These are phyloP conservation scores for Bombus ignitus DNA, from an alignment of 1,140 invertebrate genomes.

Conservation along the genomic window DNA sequence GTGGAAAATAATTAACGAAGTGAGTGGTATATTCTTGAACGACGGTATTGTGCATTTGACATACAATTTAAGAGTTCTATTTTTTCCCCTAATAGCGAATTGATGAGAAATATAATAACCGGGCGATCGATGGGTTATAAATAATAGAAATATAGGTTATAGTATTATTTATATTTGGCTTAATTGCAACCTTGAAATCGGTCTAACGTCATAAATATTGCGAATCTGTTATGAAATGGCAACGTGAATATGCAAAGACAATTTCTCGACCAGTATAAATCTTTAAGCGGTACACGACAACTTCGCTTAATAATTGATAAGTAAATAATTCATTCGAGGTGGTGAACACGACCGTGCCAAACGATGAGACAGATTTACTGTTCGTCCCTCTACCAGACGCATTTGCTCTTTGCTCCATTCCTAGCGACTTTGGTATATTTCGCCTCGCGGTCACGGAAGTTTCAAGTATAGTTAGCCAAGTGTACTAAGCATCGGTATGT, in stretches of 20 bases:
- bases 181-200: constrained; percentile 36
- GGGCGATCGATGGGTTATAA: not conserved
- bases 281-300: constrained; percentile 50
- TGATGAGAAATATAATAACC: not conserved
- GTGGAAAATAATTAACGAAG: not conserved
- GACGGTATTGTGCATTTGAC: too few species aligned
- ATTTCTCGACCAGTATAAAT: constrained; percentile 54
- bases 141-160: not conserved
- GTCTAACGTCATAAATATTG: constrained; percentile 27
- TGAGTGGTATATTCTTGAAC: not conserved
- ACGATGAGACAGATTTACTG: constrained; percentile 74
- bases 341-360: constrained; percentile 71
- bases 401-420: constrained; percentile 59
- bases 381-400: constrained; percentile 43
- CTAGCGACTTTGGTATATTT: constrained; percentile 60
- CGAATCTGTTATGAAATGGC: constrained; percentile 26
- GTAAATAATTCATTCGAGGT: constrained; percentile 74
- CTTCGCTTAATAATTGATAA: constrained; percentile 65
- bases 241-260: constrained; percentile 34
- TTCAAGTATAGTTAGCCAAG: constrained; percentile 48
- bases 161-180: constrained; percentile 26
- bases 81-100: too few species aligned
- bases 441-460: constrained; percentile 52
- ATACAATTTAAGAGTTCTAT: too few species aligned
- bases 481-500: constrained; percentile 32